These are phyloP conservation scores for Leptobrachium leishanense DNA, from an alignment of 2,113 vertebrate genomes.

Conservation along the genomic window DNA sequence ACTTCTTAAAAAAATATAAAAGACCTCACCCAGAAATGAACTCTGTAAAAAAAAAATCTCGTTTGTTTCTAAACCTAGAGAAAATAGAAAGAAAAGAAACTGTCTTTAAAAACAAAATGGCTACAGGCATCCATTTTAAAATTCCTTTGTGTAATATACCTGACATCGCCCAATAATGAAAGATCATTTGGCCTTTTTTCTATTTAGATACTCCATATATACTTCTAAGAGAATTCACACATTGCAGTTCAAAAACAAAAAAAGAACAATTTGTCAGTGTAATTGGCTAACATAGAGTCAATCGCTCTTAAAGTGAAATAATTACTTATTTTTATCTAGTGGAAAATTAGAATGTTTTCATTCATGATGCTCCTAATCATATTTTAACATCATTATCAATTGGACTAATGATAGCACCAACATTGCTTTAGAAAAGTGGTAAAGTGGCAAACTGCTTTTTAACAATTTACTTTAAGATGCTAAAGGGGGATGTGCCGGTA, in stretches of 20 bases:
- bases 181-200: neutral
- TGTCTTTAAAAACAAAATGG: too few species aligned
- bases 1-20: too few species aligned
- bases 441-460: conserved; percentile 1
- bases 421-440: conserved; percentile 10
- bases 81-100: too few species aligned
- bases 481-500: neutral
- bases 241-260: conserved; percentile 23
- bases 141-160: too few species aligned
- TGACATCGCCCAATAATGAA: neutral
- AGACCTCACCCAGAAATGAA: too few species aligned
- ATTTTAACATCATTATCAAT: conserved; percentile 32
- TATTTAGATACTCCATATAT: conserved; percentile 21
- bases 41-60: too few species aligned
- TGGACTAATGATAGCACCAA: conserved; percentile 33
- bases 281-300: conserved; percentile 33
- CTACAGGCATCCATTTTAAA: too few species aligned
- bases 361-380: conserved; percentile 41
- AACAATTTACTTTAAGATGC: conserved; percentile 4
- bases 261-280: conserved; percentile 37
- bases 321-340: conserved; percentile 34
- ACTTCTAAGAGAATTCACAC: conserved; percentile 21
- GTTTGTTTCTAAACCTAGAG: too few species aligned
- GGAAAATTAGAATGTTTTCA: conserved; percentile 30
- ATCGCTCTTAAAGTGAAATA: conserved; percentile 45